These are phyloP conservation scores for Leucoma salicis DNA, from an alignment of 2,888 invertebrate species.

Conservation along the genomic window DNA sequence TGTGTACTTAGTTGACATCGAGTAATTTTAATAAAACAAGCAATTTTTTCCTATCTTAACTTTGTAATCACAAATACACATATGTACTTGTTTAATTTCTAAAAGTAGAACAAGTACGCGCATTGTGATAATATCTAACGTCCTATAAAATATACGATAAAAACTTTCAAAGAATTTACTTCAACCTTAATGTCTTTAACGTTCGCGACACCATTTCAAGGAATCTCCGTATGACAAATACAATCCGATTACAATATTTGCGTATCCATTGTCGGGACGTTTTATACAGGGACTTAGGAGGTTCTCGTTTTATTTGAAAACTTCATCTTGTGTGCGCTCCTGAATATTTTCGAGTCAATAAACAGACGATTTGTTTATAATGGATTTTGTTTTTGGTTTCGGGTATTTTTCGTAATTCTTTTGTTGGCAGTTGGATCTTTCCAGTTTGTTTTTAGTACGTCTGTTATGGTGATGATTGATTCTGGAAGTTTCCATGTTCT, in stretches of 20 bases:
- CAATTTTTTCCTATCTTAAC: too few species aligned
- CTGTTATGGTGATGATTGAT: neutral
- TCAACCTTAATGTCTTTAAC: slow-evolving; percentile 4
- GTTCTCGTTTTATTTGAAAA: slow-evolving; percentile 34
- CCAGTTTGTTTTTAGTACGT: slow-evolving; percentile 2
- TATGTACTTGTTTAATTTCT: too few species aligned
- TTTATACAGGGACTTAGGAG: slow-evolving; percentile 30
- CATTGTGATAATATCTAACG: too few species aligned
- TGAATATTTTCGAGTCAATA: slow-evolving; percentile 26
- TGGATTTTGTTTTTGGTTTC: slow-evolving; percentile 25
- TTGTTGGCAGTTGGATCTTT: slow-evolving; percentile 8
- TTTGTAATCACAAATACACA: too few species aligned
- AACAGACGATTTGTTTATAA: slow-evolving; percentile 34
- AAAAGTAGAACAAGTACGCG: too few species aligned
- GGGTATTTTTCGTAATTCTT: slow-evolving; percentile 14
- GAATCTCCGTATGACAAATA: slow-evolving; percentile 28
- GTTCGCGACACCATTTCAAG: slow-evolving; percentile 6
- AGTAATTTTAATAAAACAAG: too few species aligned
- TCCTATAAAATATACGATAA: too few species aligned
- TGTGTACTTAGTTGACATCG: too few species aligned
- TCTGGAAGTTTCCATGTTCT: neutral
- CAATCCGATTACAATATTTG: slow-evolving; percentile 55
- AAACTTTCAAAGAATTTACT: slow-evolving; percentile 2
- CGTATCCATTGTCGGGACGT: slow-evolving; percentile 30
- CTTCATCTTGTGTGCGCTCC: slow-evolving; percentile 30